Base-by-base conservation (phyloP, 2,888 invertebrate species). In the Cataglyphis rosenhaueri region DNA sequence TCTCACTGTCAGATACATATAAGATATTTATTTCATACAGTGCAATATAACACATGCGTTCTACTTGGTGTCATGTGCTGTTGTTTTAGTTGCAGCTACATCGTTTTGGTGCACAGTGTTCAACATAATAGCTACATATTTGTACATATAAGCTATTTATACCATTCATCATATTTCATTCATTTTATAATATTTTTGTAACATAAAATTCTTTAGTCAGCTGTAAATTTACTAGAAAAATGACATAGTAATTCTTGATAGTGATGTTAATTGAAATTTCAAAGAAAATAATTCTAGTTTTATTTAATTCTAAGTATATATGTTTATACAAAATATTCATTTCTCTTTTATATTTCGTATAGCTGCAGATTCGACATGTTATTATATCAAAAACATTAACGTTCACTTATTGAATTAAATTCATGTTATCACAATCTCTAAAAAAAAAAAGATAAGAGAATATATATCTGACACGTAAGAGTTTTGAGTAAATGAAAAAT, bases 1-100 rank as follows among this genome's bases (percentile, higher is more conserved):
- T 94, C 94, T 94, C 94, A 94, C 93, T 94, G 94, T 94, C 94
- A 94, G 94, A 94, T 94, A 94, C 92, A 93, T 91, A 91, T 91
- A 92, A 91, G 88, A 91, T 88, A 88, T 89, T 89, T 88, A 87
- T 87, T 87, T 92, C 91, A 91, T 92, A 93, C 90, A 89, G 94
- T 94, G 94, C 94, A 93, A 90, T 91, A 92, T 91, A 92, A 91
- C 89, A 88, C 94, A 94, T 94, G 94, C 94, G 86, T 89, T 88
- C 93, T 94, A 94, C 90, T 87, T 90, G 82, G 92, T 93, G 89
- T 90, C 85, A 85, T 87, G 92, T 92, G 91, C 91, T 87, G 82
- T 86, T 83, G 75, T 84, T 86, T 86, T 61, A 85, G 82, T 87
- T 85, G 87, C 89, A 84, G 83, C 89, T 92, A 89, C 84, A 79